phyloP scores from a whole-genome alignment of 2,113 vertebrate genomes.

The Nyctereutes procyonoides region DNA sequence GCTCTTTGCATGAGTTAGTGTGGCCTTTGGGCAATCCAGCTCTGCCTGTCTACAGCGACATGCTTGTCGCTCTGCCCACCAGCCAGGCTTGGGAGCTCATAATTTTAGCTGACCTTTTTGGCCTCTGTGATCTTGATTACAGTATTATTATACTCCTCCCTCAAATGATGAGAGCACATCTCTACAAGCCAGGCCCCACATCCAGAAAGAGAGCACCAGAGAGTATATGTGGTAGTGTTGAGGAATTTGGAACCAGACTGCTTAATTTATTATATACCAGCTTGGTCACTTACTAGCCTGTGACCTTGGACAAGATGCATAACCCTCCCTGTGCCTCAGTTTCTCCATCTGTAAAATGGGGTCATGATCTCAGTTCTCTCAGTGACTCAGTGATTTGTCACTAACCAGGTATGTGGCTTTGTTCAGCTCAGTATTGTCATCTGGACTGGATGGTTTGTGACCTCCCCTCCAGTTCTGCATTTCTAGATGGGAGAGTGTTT shows the following conservation, averaged over 20 bases:
- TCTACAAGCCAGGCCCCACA: neutral
- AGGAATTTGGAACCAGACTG: neutral
- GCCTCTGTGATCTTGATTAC: neutral
- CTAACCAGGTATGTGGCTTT: neutral
- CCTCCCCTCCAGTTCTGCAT: neutral
- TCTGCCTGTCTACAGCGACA: neutral
- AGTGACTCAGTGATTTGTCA: too few relatives aligned
- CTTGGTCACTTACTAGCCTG: neutral
- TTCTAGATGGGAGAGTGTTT: neutral
- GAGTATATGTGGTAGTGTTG: neutral
- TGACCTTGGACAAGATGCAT: neutral
- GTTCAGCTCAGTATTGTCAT: neutral
- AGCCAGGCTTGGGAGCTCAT: neutral
- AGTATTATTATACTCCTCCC: neutral
- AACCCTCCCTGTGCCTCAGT: neutral
- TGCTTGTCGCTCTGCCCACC: too few relatives aligned
- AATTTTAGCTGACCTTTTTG: neutral
- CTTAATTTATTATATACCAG: neutral
- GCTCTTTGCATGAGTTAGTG: neutral
- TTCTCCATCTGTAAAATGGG: neutral
- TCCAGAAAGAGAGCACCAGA: neutral
- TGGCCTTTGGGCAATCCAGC: neutral
- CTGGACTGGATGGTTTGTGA: neutral
- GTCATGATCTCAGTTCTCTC: neutral
- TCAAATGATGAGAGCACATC: neutral